These are phyloP conservation scores for Itoplectis maculator DNA, from an alignment of 2,888 invertebrate genomes.

Conservation along the genomic window DNA sequence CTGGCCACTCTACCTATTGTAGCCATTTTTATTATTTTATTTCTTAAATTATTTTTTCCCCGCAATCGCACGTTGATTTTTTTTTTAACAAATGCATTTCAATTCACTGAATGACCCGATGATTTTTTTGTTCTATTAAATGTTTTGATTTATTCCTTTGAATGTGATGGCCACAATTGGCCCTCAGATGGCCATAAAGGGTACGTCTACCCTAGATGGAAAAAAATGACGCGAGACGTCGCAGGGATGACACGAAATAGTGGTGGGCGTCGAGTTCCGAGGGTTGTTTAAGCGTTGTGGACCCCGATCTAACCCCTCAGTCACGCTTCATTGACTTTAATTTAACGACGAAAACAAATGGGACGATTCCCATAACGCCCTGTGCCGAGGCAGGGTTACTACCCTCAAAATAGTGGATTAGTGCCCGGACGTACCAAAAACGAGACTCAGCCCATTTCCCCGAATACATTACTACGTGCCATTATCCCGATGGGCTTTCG, in stretches of 20 bases:
- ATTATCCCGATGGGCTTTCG: background rate
- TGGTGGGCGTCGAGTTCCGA: slow-evolving; percentile 9
- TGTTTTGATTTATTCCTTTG: too few relatives aligned
- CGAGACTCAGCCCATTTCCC: background rate
- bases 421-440: slow-evolving; percentile 11
- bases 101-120: too few relatives aligned
- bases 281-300: background rate
- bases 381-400: background rate
- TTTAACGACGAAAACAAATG: slow-evolving; percentile 38
- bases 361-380: slow-evolving; percentile 6
- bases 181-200: too few relatives aligned
- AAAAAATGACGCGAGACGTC: background rate
- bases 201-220: too few relatives aligned
- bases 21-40: too few relatives aligned
- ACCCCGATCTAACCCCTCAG: background rate
- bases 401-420: background rate
- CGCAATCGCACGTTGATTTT: too few relatives aligned
- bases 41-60: too few relatives aligned
- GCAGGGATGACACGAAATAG: background rate
- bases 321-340: slow-evolving; percentile 22
- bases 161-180: too few relatives aligned
- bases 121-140: too few relatives aligned
- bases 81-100: too few relatives aligned
- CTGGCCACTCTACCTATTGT: too few relatives aligned
- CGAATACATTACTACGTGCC: background rate